These are phyloP conservation scores for Synanceia verrucosa DNA, from an alignment of 2,797 vertebrate species.

Conservation along the genomic window DNA sequence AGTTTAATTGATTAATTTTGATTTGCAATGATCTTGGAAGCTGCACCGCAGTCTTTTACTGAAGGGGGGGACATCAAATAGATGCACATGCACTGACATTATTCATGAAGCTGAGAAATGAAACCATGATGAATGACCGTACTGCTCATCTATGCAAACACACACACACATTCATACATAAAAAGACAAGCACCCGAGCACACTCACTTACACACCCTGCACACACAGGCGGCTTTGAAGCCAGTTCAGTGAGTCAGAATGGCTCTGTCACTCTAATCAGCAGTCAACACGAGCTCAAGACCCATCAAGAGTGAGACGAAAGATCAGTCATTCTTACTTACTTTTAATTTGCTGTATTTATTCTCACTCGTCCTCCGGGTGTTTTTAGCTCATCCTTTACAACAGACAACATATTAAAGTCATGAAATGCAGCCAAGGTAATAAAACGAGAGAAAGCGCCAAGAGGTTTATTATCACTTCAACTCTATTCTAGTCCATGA, in stretches of 20 bases:
- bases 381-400: slow-evolving; percentile 32
- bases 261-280: slow-evolving; percentile 63
- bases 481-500: slow-evolving; percentile 31
- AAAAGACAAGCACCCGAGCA: slow-evolving; percentile 35
- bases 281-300: slow-evolving; percentile 58
- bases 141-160: slow-evolving; percentile 67
- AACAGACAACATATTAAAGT: slow-evolving; percentile 44
- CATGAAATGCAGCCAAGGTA: slow-evolving; percentile 31
- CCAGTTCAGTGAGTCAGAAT: slow-evolving; percentile 58
- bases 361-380: slow-evolving; percentile 19
- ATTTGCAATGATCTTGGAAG: slow-evolving; percentile 52
- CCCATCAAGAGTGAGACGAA: slow-evolving; percentile 41
- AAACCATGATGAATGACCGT: slow-evolving; percentile 78
- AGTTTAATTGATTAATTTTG: slow-evolving; percentile 64
- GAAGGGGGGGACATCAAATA: slow-evolving; percentile 59
- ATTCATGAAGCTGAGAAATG: slow-evolving; percentile 78
- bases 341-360: slow-evolving; percentile 57
- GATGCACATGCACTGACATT: slow-evolving; percentile 71
- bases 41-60: slow-evolving; percentile 47
- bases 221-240: slow-evolving; percentile 63
- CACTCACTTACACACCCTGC: slow-evolving; percentile 34
- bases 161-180: slow-evolving; percentile 52
- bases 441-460: slow-evolving; percentile 38
- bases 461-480: slow-evolving; percentile 37
- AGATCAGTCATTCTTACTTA: slow-evolving; percentile 55